A percentile compares a stretch with the other conserved stretches of the same genome.
Evolutionary conservation across 2,797 vertebrate genomes (phyloP).

Genomic region (Nothura maculosa): DNA sequence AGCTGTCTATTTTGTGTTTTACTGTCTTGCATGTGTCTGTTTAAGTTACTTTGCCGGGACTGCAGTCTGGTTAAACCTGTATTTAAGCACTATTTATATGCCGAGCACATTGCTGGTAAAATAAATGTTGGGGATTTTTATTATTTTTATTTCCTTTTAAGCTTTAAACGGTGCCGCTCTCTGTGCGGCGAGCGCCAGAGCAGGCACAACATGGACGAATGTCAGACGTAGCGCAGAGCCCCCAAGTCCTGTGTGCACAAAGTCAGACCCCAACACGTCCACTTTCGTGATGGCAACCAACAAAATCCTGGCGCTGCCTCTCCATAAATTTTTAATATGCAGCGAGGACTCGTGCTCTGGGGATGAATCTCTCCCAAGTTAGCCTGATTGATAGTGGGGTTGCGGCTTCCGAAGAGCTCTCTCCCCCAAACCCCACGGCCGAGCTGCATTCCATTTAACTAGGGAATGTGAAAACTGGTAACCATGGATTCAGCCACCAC

Average conservation of each 20-base stretch:
- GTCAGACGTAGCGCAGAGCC: conserved; percentile 65
- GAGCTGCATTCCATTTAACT: conserved; percentile 86
- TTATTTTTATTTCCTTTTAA: conserved; percentile 51
- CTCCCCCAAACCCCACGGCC: conserved; percentile 79
- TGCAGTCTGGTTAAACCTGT: conserved; percentile 79
- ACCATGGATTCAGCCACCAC: conserved; percentile 85
- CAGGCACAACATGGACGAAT: conserved; percentile 60
- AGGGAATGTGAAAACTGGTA: conserved; percentile 85
- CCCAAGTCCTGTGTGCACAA: background rate
- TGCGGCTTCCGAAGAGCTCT: conserved; percentile 83
- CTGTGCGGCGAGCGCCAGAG: conserved; percentile 64
- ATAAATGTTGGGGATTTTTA: conserved; percentile 58
- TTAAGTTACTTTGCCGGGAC: conserved; percentile 79
- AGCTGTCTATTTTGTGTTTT: conserved; percentile 75
- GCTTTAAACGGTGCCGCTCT: conserved; percentile 64
- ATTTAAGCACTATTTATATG: conserved; percentile 71
- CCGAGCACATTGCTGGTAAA: conserved; percentile 65
- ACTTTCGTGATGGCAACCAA: conserved; percentile 60
- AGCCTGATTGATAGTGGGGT: conserved; percentile 84
- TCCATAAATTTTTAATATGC: conserved; percentile 79
- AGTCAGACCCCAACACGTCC: conserved; percentile 59
- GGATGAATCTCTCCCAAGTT: conserved; percentile 85
- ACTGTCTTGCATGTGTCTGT: conserved; percentile 70
- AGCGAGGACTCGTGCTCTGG: conserved; percentile 74
- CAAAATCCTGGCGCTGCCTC: conserved; percentile 61